phyloP scores from a whole-genome alignment of 2,888 invertebrate genomes.

The Stenotaenia linearis region DNA sequence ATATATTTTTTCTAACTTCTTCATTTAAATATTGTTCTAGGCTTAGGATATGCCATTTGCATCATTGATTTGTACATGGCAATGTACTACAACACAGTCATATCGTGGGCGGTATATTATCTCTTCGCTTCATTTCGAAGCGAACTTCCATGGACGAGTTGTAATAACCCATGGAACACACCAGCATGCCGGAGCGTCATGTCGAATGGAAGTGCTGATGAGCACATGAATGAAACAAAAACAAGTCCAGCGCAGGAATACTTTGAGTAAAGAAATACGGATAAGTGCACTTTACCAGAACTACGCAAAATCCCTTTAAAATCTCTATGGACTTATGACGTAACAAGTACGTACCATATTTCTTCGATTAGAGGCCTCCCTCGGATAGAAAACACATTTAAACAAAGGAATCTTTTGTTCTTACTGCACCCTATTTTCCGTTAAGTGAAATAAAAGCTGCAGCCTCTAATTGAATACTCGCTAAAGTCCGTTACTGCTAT shows the following conservation, averaged over 20 bases:
- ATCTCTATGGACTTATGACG: no score
- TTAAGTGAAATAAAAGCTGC: no score
- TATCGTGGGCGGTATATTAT: slow-evolving; percentile 92
- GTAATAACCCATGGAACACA: slow-evolving; percentile 83
- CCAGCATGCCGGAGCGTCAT: slow-evolving; percentile 57
- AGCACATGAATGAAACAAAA: slow-evolving; percentile 34
- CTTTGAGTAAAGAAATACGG: slow-evolving; percentile 84
- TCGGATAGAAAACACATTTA: no score
- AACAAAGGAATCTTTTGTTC: no score
- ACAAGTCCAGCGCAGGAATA: slow-evolving; percentile 81
- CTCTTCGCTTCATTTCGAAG: slow-evolving; percentile 70
- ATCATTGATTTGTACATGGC: slow-evolving; percentile 88
- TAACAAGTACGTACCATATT: no score
- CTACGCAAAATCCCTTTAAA: no score
- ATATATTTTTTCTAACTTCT: neutral
- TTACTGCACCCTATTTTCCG: no score
- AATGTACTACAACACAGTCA: slow-evolving; percentile 96
- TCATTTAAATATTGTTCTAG: slow-evolving; percentile 51
- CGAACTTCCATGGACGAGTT: slow-evolving; percentile 80
- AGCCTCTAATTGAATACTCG: no score
- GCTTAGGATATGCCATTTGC: slow-evolving; percentile 93
- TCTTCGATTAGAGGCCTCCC: no score
- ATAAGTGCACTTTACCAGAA: no score
- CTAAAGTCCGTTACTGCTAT: no score
- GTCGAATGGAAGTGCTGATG: slow-evolving; percentile 47